A percentile compares a stretch with the other conserved stretches of the same genome.
Conservation (phyloP, 2,888 invertebrate genomes). For the Orchestes rusci region DNA sequence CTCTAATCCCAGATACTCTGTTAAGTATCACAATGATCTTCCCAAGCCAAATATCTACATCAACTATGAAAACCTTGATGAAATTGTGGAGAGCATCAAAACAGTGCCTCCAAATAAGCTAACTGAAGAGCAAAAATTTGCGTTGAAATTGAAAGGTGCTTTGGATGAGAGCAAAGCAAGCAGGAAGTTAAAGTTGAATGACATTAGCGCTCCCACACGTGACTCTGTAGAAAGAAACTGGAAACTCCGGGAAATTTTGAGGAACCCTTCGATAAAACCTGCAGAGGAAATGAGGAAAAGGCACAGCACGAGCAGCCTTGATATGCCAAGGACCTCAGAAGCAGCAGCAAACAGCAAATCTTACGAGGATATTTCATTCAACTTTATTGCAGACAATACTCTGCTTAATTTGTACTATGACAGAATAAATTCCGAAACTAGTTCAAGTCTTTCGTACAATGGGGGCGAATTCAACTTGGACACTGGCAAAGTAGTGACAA, state of each 20-base stretch:
- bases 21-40: slow-evolving; percentile 12
- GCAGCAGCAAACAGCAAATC: slow-evolving; percentile 26
- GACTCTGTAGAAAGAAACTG: slow-evolving; percentile 34
- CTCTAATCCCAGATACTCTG: slow-evolving; percentile 28
- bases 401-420: slow-evolving; percentile 20
- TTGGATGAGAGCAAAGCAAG: slow-evolving; percentile 30
- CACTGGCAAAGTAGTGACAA: slow-evolving; percentile 20
- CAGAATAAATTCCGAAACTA: background rate
- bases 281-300: slow-evolving; percentile 11
- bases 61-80: slow-evolving; percentile 32
- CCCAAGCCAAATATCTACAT: slow-evolving; percentile 21
- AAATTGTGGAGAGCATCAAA: slow-evolving; percentile 31
- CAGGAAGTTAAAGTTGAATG: slow-evolving; percentile 24
- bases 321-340: background rate
- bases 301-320: slow-evolving; percentile 17
- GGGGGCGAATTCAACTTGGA: slow-evolving; percentile 29
- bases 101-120: slow-evolving; percentile 29
- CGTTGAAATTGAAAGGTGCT: slow-evolving; percentile 32
- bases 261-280: slow-evolving; percentile 24
- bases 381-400: slow-evolving; percentile 25
- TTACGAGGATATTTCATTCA: slow-evolving; percentile 31
- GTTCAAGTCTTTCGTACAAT: slow-evolving; percentile 20
- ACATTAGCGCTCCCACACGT: slow-evolving; percentile 34
- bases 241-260: slow-evolving; percentile 27
- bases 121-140: slow-evolving; percentile 35